Conservation (phyloP, 1,140 invertebrate genomes). For the Leptopilina boulardi region DNA sequence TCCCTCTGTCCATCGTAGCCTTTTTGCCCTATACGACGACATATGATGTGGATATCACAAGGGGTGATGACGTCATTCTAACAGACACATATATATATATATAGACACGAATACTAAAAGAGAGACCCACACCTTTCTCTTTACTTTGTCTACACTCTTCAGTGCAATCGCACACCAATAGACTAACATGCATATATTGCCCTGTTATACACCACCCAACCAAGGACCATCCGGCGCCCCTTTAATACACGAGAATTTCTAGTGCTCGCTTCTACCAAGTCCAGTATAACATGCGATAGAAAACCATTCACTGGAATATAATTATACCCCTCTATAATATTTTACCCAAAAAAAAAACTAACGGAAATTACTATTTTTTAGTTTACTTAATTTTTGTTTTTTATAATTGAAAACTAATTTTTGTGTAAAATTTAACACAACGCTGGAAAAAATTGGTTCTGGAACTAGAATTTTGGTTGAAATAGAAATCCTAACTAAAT, state of each 20-base stretch:
- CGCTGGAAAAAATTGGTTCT: too few relatives aligned
- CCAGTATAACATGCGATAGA: constrained; percentile 23
- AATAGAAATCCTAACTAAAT: too few relatives aligned
- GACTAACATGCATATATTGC: background rate
- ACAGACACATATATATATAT: constrained; percentile 44
- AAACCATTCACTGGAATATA: constrained; percentile 4
- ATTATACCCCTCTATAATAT: too few relatives aligned
- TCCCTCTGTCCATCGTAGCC: constrained; percentile 49
- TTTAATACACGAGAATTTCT: constrained; percentile 24
- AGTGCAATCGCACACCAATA: constrained; percentile 20
- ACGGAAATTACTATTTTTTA: background rate
- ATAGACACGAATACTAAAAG: constrained; percentile 34
- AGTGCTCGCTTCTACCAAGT: constrained; percentile 22
- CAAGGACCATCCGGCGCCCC: constrained; percentile 25
- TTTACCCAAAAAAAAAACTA: background rate
- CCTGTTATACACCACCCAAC: constrained; percentile 2
- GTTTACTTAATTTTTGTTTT: too few relatives aligned
- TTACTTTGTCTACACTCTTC: constrained; percentile 51
- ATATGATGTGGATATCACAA: constrained; percentile 68
- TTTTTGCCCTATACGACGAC: constrained; percentile 58
- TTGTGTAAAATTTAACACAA: too few relatives aligned
- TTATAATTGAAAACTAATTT: too few relatives aligned
- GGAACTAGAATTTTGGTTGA: too few relatives aligned
- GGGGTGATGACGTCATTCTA: constrained; percentile 63
- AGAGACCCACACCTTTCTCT: constrained; percentile 50